Percentiles rank a stretch among this genome's conserved stretches.
These are phyloP conservation scores for Cataglyphis cursor DNA, from an alignment of 2,888 invertebrate species.

Conservation along the genomic window DNA sequence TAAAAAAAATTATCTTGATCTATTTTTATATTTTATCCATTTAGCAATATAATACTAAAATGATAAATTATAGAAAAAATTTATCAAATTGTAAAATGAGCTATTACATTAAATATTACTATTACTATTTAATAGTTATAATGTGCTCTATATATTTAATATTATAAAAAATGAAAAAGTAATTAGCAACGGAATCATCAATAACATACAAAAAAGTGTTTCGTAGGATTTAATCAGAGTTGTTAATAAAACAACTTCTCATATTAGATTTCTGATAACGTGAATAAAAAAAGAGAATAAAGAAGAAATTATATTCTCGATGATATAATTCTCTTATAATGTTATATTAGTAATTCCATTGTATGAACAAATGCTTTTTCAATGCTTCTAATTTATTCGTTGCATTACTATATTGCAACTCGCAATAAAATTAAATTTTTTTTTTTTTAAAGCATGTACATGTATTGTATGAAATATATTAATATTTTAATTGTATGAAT, in stretches of 20 bases:
- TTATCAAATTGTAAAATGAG: neutral
- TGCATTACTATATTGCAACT: neutral
- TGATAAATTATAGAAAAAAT: neutral
- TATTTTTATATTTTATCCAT: neutral
- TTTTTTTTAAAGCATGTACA: neutral
- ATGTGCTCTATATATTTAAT: neutral
- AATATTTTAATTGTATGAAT: no score
- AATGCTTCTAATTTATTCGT: constrained; percentile 9
- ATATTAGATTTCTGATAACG: constrained; percentile 43
- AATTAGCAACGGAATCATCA: neutral
- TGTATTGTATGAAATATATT: constrained; percentile 9
- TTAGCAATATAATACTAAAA: neutral
- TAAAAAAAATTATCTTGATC: neutral
- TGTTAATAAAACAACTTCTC: neutral
- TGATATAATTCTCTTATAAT: constrained; percentile 50
- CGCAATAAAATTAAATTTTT: constrained; percentile 12
- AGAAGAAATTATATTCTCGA: constrained; percentile 61
- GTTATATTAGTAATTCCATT: constrained; percentile 38
- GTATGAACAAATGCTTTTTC: neutral
- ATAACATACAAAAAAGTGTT: constrained; percentile 20
- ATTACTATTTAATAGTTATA: neutral
- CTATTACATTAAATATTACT: neutral
- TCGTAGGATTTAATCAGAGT: constrained; percentile 29
- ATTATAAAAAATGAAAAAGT: neutral
- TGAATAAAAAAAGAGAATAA: constrained; percentile 43